Evolutionary conservation across 2,888 invertebrate genomes (phyloP).

Genomic region (Pasiphila rectangulata): DNA sequence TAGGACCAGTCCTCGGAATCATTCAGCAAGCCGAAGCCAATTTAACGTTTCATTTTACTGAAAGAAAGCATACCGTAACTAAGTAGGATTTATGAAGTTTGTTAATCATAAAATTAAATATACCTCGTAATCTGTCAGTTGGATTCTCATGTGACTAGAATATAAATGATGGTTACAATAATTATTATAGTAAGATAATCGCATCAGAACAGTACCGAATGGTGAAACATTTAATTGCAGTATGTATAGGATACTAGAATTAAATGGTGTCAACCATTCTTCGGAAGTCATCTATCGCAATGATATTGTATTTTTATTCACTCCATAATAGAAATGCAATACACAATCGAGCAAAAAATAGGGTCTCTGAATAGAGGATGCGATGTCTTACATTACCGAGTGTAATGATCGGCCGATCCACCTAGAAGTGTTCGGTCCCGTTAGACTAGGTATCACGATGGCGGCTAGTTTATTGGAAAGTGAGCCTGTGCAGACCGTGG

Average conservation of each 20-base stretch:
- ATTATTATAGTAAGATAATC: no score
- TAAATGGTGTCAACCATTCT: conserved; percentile 32
- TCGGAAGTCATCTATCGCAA: conserved; percentile 32
- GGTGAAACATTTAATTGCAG: no score
- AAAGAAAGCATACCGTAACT: no score
- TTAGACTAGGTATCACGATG: conserved; percentile 72
- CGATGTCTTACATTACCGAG: conserved; percentile 36
- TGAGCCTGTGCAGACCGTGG: conserved; percentile 64
- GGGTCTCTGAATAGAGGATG: conserved; percentile 29
- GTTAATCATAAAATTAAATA: no score
- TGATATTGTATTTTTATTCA: conserved; percentile 32
- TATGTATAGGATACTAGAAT: no score
- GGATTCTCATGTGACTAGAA: no score
- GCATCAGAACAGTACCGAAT: conserved; percentile 21
- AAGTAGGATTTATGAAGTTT: no score
- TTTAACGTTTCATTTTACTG: no score
- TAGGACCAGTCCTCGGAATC: no score
- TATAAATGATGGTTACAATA: no score
- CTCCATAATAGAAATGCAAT: conserved; percentile 24
- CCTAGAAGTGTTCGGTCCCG: conserved; percentile 68
- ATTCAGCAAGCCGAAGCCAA: no score
- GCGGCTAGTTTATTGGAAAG: conserved; percentile 74
- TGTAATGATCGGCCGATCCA: conserved; percentile 58
- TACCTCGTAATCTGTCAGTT: no score
- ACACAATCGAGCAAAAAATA: conserved; percentile 30